Evolutionary conservation across 2,888 invertebrate species (phyloP), one percentile per base, ranked within the genome.

Genomic region (Lutraria lutraria): DNA sequence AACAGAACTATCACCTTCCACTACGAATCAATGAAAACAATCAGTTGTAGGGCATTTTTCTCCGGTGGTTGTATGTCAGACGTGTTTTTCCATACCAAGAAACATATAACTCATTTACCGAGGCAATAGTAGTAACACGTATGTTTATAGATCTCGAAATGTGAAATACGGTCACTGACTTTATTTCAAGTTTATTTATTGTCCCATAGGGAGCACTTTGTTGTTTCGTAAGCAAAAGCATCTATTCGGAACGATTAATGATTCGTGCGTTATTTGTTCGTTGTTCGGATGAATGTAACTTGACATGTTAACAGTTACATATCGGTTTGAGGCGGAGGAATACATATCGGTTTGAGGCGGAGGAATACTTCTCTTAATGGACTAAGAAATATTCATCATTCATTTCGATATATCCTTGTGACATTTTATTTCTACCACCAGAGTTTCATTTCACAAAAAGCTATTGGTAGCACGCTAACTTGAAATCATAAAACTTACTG

Each of bases 1-100:
- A 4, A 68, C 25, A 4, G n/a, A 68, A 12, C 25, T 25, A 68
- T 68, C 63, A 25, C 63, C 12, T 25, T 68, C 0, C n/a, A 6
- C n/a, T 25, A 68, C 25, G 8, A 68, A 68, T 68, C 63, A 68
- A 68, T 68, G 25, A 68, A 68, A 68, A 68, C 25, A n/a, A 68
- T 68, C 25, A 25, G 25, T 25, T 68, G 6, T n/a, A 43, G 25
- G 25, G 63, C 25, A 3, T 12, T 68, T 60, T 60, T 68, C 4
- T 68, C 25, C 25, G 63, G n/a, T 68, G 63, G 63, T 68, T 25
- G 25, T 25, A n/a, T 25, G 63, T 25, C 63, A 8, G 63, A 12
- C 25, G 25, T 68, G 13, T 68, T 8, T 25, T n/a, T 68, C 43
- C 63, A 68, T 68, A 68, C 25, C 63, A 68, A 25, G 21, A 25